Percentiles rank a stretch among this genome's conserved stretches.
Conservation (phyloP, 2,113 vertebrate species). For the Catharus bicknelli region DNA sequence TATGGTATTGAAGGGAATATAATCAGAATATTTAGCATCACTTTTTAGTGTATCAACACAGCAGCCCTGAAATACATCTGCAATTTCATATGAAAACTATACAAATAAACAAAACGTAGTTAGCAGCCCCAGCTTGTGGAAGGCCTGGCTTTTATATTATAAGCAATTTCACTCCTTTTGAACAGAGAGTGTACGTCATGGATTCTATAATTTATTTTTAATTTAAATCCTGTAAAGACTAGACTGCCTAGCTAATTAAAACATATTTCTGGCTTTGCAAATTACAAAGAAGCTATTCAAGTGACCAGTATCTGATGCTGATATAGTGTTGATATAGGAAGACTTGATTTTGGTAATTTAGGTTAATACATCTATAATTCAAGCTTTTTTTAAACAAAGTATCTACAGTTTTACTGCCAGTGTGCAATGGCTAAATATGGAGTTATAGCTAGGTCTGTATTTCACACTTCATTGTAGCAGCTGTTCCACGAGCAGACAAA, state of each 20-base stretch:
- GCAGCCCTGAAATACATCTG: neutral
- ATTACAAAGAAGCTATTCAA: neutral
- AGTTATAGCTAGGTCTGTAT: neutral
- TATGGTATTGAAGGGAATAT: neutral
- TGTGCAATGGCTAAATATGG: neutral
- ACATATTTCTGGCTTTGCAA: neutral
- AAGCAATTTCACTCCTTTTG: neutral
- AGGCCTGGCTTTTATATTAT: neutral
- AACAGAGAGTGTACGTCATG: neutral
- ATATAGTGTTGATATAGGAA: neutral
- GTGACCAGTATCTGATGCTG: neutral
- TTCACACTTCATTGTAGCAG: neutral
- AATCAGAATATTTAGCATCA: neutral
- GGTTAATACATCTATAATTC: neutral
- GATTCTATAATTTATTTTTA: neutral
- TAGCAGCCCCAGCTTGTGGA: neutral
- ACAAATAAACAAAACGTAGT: neutral
- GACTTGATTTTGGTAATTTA: neutral
- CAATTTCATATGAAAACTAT: neutral
- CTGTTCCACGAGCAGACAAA: neutral
- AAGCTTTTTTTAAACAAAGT: neutral
- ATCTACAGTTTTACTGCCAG: neutral
- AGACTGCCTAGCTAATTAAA: neutral
- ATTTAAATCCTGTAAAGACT: neutral
- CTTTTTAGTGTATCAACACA: neutral